Percentiles rank a stretch among this genome's conserved stretches.
Conservation (phyloP, 2,113 vertebrate genomes). For the Nymphicus hollandicus region DNA sequence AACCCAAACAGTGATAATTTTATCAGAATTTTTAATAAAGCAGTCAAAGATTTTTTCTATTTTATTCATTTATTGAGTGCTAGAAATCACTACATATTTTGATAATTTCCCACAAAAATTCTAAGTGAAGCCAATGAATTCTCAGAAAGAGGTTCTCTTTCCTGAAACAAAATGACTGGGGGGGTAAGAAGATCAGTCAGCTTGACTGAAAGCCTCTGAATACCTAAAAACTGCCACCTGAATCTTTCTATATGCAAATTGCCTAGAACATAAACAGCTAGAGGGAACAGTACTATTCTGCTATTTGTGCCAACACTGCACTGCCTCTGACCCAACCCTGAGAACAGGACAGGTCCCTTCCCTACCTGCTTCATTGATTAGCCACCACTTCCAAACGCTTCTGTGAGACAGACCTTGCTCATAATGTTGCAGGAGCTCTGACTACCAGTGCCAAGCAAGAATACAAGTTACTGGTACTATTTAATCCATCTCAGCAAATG, state of each 20-base stretch:
- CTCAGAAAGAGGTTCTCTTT: neutral
- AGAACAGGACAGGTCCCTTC: neutral
- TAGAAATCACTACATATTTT: neutral
- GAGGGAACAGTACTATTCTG: neutral
- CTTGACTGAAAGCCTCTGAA: neutral
- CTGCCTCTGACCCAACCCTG: neutral
- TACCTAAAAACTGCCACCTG: neutral
- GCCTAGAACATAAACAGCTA: neutral
- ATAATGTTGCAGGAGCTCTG: neutral
- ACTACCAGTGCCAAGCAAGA: neutral
- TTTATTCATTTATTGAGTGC: neutral
- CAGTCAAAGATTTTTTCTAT: neutral
- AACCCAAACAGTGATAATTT: neutral
- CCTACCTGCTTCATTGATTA: neutral
- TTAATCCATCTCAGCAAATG: neutral
- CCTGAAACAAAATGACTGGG: neutral
- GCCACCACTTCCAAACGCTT: neutral
- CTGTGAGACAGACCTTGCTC: neutral
- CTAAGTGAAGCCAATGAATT: neutral
- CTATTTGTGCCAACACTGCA: neutral
- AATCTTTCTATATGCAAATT: neutral
- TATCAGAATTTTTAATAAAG: neutral
- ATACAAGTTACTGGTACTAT: neutral
- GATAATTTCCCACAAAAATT: neutral
- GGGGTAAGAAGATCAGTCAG: neutral